These are phyloP conservation scores for Melierax canorus DNA, from an alignment of 2,113 vertebrate genomes.

Conservation along the genomic window DNA sequence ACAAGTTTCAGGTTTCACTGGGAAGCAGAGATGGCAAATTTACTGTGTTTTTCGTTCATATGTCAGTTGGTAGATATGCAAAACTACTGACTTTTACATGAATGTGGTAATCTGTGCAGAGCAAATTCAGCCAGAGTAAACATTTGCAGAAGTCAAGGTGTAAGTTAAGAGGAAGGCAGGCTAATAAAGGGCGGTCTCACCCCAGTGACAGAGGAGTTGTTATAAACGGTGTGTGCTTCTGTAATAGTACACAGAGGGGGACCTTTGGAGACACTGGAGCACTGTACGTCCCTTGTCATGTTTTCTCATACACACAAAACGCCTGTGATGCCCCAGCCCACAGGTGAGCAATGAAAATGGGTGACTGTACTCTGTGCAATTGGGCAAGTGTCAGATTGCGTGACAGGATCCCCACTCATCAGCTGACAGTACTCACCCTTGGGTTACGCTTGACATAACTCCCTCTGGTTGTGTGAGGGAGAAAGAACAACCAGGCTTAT, in stretches of 20 bases:
- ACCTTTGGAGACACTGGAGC: not conserved
- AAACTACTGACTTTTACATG: not conserved
- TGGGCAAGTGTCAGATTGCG: not conserved
- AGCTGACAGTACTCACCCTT: not conserved
- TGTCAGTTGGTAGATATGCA: not conserved
- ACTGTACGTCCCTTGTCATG: not conserved
- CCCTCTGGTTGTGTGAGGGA: not conserved
- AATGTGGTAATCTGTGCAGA: not conserved
- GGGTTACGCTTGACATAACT: not conserved
- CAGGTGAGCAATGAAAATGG: fast-evolving
- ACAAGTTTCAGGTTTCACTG: not conserved
- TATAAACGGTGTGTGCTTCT: not conserved
- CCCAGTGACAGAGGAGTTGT: not conserved
- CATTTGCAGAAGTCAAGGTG: not conserved
- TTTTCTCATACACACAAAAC: not conserved
- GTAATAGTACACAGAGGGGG: not conserved
- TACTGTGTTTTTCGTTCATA: not conserved
- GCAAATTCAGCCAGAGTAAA: slow-evolving; percentile 1
- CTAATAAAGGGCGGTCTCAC: not conserved
- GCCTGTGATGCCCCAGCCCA: not conserved
- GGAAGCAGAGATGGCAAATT: not conserved
- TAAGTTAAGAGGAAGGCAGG: not conserved
- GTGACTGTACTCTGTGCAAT: not conserved
- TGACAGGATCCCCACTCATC: not conserved
- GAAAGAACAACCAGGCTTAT: not conserved